Conservation (phyloP, 2,888 invertebrate genomes). For the Hesperia comma region DNA sequence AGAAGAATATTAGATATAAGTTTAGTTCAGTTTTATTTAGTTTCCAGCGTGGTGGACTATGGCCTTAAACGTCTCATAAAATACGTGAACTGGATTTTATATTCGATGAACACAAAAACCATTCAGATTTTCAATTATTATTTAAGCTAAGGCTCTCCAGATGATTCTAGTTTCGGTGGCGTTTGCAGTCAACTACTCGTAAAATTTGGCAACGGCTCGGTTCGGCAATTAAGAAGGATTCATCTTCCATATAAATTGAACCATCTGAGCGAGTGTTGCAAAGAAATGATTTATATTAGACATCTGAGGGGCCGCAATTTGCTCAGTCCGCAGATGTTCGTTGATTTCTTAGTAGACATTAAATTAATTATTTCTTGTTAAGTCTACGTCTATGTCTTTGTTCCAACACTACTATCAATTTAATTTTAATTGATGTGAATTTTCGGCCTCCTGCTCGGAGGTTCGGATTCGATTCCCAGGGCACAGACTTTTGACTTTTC, state of each 20-base stretch:
- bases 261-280: slow-evolving; percentile 61
- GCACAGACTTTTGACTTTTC: too few species aligned
- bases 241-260: slow-evolving; percentile 63
- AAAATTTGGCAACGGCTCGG: slow-evolving; percentile 48
- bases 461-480: too few species aligned
- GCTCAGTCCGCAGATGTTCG: slow-evolving; percentile 42
- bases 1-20: too few species aligned
- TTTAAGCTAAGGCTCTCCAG: slow-evolving; percentile 4
- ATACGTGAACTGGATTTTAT: too few species aligned
- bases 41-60: too few species aligned
- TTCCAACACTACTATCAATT: background rate
- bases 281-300: slow-evolving; percentile 62
- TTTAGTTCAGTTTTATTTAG: too few species aligned
- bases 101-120: background rate
- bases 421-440: too few species aligned
- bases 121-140: slow-evolving; percentile 2
- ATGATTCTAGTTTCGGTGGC: slow-evolving; percentile 14
- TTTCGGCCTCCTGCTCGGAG: too few species aligned
- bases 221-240: slow-evolving; percentile 57
- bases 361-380: slow-evolving; percentile 12
- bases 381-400: background rate
- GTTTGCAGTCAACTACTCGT: slow-evolving; percentile 50
- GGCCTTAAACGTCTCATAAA: too few species aligned
- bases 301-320: slow-evolving; percentile 61
- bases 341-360: slow-evolving; percentile 27